A percentile compares a stretch with the other conserved stretches of the same genome.
Evolutionary conservation across 2,113 vertebrate genomes (phyloP).

Genomic region (Neolamprologus toae): DNA sequence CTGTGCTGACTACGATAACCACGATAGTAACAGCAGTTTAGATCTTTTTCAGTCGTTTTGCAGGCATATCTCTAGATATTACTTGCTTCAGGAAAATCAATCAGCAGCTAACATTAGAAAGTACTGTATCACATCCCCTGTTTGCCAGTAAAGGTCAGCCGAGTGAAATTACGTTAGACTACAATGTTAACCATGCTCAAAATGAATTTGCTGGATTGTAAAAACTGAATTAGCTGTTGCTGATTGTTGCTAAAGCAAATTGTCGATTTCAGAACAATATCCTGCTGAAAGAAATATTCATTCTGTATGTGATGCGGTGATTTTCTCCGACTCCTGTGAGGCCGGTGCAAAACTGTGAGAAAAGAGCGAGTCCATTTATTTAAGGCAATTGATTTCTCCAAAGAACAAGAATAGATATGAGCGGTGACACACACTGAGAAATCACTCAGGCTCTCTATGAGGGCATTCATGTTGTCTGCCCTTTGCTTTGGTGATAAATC

Average conservation of each 20-base stretch:
- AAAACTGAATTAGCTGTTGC: background rate
- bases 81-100: background rate
- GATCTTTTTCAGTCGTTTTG: background rate
- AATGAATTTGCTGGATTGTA: background rate
- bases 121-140: background rate
- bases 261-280: background rate
- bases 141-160: background rate
- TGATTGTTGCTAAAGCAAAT: background rate
- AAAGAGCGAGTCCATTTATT: background rate
- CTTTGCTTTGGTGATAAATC: background rate
- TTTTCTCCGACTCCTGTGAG: background rate
- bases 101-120: background rate
- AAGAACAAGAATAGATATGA: constrained; percentile 19
- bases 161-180: background rate
- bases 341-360: background rate
- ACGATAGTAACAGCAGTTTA: background rate
- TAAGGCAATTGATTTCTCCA: constrained; percentile 47
- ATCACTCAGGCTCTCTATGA: background rate
- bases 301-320: background rate
- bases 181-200: background rate
- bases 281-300: background rate
- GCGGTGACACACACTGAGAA: constrained; percentile 19
- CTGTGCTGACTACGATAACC: background rate
- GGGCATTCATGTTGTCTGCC: background rate
- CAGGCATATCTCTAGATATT: background rate